Conservation (phyloP, 2,888 invertebrate genomes). For the Carabus problematicus region DNA sequence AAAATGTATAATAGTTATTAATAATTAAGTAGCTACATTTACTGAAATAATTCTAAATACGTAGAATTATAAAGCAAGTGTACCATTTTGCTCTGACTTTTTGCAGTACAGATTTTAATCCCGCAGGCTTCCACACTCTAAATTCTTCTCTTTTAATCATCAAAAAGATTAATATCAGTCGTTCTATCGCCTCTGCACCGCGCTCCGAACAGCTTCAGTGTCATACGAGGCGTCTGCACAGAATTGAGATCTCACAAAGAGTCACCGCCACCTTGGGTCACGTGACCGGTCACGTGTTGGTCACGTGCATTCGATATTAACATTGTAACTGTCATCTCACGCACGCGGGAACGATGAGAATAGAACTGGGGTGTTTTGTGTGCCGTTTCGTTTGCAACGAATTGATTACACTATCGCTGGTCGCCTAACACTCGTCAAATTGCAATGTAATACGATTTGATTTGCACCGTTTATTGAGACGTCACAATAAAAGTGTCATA, state of each 20-base stretch:
- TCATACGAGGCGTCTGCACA: constrained; percentile 15
- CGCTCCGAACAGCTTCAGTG: constrained; percentile 24
- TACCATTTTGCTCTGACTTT: too few relatives aligned
- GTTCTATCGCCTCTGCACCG: constrained; percentile 22
- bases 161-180: constrained; percentile 30
- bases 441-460: constrained; percentile 51
- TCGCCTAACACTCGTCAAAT: constrained; percentile 50
- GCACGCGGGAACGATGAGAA: constrained; percentile 13
- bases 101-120: not conserved
- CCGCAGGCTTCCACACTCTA: constrained; percentile 6
- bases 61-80: too few relatives aligned
- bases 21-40: too few relatives aligned
- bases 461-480: constrained; percentile 40
- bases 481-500: constrained; percentile 34
- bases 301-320: constrained; percentile 56
- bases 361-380: not conserved
- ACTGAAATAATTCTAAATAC: too few relatives aligned
- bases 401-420: constrained; percentile 47
- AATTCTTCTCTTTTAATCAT: constrained; percentile 11
- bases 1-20: too few relatives aligned
- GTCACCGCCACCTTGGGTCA: constrained; percentile 25
- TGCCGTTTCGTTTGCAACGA: constrained; percentile 22
- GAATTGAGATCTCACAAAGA: constrained; percentile 39
- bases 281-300: constrained; percentile 48
- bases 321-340: constrained; percentile 50